Conservation (phyloP, 2,888 invertebrate species). For the Cheilosia variabilis region DNA sequence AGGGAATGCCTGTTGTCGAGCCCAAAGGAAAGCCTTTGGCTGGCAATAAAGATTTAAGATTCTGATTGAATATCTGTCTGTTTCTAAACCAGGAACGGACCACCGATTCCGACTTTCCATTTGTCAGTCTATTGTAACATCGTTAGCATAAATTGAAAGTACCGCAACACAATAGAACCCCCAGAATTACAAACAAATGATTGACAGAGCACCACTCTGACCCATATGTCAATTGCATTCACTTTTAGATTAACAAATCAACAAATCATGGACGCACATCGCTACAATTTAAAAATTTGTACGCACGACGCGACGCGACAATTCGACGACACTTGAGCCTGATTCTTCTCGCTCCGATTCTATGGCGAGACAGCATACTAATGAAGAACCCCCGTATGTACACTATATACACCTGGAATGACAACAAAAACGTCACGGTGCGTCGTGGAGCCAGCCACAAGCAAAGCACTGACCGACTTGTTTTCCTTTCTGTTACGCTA, state of each 20-base stretch:
- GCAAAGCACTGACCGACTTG: constrained; percentile 29
- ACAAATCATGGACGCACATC: constrained; percentile 39
- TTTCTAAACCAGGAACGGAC: no score
- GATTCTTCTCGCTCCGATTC: constrained; percentile 34
- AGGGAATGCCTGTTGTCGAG: no score
- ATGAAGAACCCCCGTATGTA: constrained; percentile 18
- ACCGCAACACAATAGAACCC: not conserved
- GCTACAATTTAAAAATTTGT: constrained; percentile 23
- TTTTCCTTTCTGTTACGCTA: constrained; percentile 7
- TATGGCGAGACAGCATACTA: constrained; percentile 59
- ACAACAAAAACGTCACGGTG: constrained; percentile 16
- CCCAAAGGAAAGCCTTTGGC: no score
- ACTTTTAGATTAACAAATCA: constrained; percentile 42
- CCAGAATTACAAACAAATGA: constrained; percentile 4
- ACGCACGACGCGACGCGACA: constrained; percentile 15
- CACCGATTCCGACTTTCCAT: no score
- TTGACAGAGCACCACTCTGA: constrained; percentile 35
- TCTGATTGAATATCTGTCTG: no score
- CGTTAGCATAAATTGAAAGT: no score
- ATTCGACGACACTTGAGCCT: constrained; percentile 27
- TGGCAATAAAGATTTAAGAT: no score
- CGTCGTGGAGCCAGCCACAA: not conserved
- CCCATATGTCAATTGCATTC: constrained; percentile 61
- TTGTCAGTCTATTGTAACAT: no score
- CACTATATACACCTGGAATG: constrained; percentile 46